A percentile compares a stretch with the other conserved stretches of the same genome.
phyloP scores from a whole-genome alignment of 1,140 invertebrate species.

The Halictus rubicundus region DNA sequence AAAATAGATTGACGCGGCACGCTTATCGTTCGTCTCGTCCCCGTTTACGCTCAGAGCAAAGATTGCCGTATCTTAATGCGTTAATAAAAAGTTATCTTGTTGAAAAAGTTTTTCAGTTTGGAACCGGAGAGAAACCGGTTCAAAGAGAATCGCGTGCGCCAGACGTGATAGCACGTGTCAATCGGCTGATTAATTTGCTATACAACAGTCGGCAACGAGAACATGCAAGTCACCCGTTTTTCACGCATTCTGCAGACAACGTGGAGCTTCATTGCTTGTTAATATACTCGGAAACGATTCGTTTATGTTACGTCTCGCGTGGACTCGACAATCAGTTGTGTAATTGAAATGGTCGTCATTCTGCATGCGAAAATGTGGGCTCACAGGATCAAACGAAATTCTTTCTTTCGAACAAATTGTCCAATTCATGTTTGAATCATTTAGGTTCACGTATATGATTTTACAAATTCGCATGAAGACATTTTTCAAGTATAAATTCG shows the following conservation, averaged over 20 bases:
- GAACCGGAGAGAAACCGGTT: constrained; percentile 8
- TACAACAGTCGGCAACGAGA: neutral
- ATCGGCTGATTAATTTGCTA: neutral
- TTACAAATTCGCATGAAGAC: too few relatives aligned
- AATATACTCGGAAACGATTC: too few relatives aligned
- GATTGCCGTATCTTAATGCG: constrained; percentile 9
- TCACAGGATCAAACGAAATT: too few relatives aligned
- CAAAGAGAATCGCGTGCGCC: neutral
- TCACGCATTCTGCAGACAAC: too few relatives aligned
- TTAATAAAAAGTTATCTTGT: constrained; percentile 8
- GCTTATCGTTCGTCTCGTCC: neutral
- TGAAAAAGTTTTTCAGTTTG: constrained; percentile 6
- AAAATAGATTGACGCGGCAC: neutral
- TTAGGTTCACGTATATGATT: too few relatives aligned
- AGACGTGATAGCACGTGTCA: neutral
- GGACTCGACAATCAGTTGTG: too few relatives aligned
- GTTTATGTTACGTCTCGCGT: too few relatives aligned
- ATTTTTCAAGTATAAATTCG: too few relatives aligned
- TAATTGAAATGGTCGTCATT: too few relatives aligned
- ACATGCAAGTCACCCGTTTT: neutral
- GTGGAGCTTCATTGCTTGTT: neutral
- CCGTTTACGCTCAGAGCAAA: neutral
- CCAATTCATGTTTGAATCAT: too few relatives aligned
- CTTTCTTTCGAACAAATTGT: too few relatives aligned
- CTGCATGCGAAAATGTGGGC: too few relatives aligned